Conservation (phyloP, 2,797 vertebrate species). For the Denticeps clupeoides region DNA sequence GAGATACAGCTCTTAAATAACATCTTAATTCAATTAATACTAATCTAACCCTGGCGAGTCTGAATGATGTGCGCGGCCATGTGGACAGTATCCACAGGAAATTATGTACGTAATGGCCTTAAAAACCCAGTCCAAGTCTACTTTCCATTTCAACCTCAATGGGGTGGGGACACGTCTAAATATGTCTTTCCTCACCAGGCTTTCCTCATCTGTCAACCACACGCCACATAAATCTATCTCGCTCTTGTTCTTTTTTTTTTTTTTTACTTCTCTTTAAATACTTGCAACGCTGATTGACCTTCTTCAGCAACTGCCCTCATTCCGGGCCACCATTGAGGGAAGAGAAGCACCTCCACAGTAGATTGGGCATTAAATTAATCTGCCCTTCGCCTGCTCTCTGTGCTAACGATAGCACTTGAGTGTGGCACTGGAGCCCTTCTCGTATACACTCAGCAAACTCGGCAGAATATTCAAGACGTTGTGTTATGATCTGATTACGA, state of each 20-base stretch:
- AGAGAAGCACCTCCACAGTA: conserved; percentile 39
- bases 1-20: too few species aligned
- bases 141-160: conserved; percentile 32
- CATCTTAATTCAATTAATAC: too few species aligned
- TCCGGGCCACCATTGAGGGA: conserved; percentile 54
- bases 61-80: too few species aligned
- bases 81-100: too few species aligned
- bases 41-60: too few species aligned
- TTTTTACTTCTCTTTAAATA: conserved; percentile 59
- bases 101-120: too few species aligned
- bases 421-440: too few species aligned
- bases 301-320: conserved; percentile 65
- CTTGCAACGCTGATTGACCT: conserved; percentile 50
- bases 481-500: too few species aligned
- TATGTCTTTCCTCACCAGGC: conserved; percentile 46
- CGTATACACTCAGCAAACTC: too few species aligned
- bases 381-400: conserved; percentile 31
- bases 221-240: conserved; percentile 23
- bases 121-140: conserved; percentile 26
- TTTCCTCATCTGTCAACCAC: conserved; percentile 56
- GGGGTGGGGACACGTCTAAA: conserved; percentile 32
- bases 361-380: conserved; percentile 46
- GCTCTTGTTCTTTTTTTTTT: too few species aligned
- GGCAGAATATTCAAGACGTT: too few species aligned
- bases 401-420: conserved; percentile 28